Percentiles rank a stretch among this genome's conserved stretches.
Conservation (phyloP, 2,797 vertebrate genomes). For the Vespertilio murinus region DNA sequence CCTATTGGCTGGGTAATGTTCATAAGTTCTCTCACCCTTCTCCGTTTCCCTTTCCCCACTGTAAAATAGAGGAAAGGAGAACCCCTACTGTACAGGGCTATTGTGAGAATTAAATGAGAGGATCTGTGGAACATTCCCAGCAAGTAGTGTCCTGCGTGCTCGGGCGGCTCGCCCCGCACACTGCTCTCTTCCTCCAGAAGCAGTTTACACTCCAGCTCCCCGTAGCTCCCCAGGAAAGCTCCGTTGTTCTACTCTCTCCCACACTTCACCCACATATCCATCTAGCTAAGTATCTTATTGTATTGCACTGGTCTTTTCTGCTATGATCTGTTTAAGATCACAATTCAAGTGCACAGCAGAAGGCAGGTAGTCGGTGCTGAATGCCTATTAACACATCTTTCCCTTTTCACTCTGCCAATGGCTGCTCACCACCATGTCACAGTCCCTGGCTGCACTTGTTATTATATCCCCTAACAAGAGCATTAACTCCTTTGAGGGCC, state of each 20-base stretch:
- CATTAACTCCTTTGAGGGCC: neutral
- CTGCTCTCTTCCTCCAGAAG: neutral
- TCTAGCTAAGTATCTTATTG: neutral
- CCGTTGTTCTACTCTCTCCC: neutral
- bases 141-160: rapidly evolving
- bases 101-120: neutral
- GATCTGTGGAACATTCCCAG: neutral
- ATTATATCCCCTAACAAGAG: neutral
- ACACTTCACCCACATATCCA: neutral
- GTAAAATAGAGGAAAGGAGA: neutral
- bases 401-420: neutral
- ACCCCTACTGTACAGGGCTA: neutral
- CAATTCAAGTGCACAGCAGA: neutral
- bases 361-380: neutral
- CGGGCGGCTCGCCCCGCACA: rapidly evolving
- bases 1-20: neutral
- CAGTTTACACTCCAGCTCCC: neutral
- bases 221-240: neutral
- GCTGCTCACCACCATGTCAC: rapidly evolving
- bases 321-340: neutral
- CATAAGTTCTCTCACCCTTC: neutral
- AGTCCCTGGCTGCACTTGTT: neutral
- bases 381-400: neutral
- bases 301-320: neutral
- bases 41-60: neutral